phyloP scores from a whole-genome alignment of 2,888 invertebrate genomes.

The Parnassius mnemosyne region DNA sequence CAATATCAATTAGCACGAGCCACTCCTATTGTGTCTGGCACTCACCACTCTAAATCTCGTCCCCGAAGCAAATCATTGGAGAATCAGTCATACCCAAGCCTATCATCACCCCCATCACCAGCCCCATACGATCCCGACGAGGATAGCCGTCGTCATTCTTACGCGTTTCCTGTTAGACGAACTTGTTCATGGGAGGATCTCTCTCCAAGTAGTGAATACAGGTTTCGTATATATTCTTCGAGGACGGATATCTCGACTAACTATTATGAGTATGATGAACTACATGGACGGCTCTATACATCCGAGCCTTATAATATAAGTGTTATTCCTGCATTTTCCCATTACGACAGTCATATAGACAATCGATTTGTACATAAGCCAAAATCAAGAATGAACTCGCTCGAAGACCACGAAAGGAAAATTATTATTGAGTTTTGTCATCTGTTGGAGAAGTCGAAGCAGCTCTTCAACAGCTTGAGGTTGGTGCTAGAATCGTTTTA shows the following conservation, averaged over 20 bases:
- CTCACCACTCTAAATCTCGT: neutral
- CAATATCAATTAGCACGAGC: slow-evolving; percentile 7
- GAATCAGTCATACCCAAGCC: neutral
- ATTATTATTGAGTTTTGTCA: slow-evolving; percentile 98
- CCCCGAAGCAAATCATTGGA: slow-evolving; percentile 17
- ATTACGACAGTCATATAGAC: neutral
- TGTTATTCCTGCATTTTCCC: too few relatives aligned
- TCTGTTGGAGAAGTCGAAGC: slow-evolving; percentile 97
- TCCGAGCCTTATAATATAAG: slow-evolving; percentile 16
- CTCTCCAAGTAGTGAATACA: slow-evolving; percentile 6
- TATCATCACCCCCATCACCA: slow-evolving; percentile 17
- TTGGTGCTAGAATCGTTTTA: slow-evolving; percentile 47
- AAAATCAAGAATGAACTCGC: slow-evolving; percentile 34
- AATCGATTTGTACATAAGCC: neutral
- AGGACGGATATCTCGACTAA: neutral
- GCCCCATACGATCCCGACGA: slow-evolving; percentile 7
- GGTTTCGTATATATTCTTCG: neutral
- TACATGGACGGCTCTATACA: neutral
- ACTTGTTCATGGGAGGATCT: slow-evolving; percentile 11
- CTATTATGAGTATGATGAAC: neutral
- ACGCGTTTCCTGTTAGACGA: neutral
- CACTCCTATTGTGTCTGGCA: slow-evolving; percentile 2
- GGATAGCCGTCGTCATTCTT: slow-evolving; percentile 8
- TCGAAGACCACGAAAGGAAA: slow-evolving; percentile 91
- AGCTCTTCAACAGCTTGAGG: slow-evolving; percentile 97